phyloP scores from a whole-genome alignment of 2,113 vertebrate genomes.

The Eira barbara region DNA sequence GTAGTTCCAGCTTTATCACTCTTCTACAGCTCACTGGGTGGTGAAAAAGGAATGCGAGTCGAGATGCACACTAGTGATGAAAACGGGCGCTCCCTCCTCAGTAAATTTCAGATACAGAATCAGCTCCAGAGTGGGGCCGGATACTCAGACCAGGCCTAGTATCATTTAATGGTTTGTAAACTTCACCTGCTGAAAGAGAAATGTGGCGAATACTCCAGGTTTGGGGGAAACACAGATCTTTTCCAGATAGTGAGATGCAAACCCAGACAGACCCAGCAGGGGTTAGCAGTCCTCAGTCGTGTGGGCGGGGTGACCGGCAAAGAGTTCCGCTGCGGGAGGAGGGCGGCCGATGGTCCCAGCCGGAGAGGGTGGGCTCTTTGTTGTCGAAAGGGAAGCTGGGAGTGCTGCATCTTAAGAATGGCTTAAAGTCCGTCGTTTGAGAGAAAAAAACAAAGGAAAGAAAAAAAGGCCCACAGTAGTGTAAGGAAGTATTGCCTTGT shows the following conservation, averaged over 20 bases:
- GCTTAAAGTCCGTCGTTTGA: not conserved
- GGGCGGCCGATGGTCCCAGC: rapidly evolving
- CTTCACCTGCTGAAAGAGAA: not conserved
- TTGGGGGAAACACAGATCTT: not conserved
- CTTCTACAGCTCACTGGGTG: not conserved
- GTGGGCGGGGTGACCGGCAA: too few relatives aligned
- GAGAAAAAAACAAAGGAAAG: too few relatives aligned
- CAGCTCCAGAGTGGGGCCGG: not conserved
- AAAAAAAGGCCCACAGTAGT: not conserved
- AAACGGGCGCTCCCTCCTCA: rapidly evolving
- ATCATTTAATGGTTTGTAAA: not conserved
- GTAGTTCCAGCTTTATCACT: rapidly evolving
- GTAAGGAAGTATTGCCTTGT: not conserved
- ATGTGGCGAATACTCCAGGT: rapidly evolving
- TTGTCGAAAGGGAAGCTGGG: not conserved
- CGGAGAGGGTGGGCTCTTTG: rapidly evolving
- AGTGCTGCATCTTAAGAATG: not conserved
- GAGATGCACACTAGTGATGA: rapidly evolving
- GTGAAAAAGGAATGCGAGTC: not conserved
- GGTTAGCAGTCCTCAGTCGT: rapidly evolving
- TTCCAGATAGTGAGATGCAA: not conserved
- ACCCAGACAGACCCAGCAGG: rapidly evolving
- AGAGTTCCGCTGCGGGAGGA: rapidly evolving
- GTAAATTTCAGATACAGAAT: not conserved
- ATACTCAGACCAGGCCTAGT: not conserved